Percentiles rank a stretch among this genome's conserved stretches.
These are phyloP conservation scores for Rhodeus uyekii DNA, from an alignment of 2,797 vertebrate genomes.

Conservation along the genomic window DNA sequence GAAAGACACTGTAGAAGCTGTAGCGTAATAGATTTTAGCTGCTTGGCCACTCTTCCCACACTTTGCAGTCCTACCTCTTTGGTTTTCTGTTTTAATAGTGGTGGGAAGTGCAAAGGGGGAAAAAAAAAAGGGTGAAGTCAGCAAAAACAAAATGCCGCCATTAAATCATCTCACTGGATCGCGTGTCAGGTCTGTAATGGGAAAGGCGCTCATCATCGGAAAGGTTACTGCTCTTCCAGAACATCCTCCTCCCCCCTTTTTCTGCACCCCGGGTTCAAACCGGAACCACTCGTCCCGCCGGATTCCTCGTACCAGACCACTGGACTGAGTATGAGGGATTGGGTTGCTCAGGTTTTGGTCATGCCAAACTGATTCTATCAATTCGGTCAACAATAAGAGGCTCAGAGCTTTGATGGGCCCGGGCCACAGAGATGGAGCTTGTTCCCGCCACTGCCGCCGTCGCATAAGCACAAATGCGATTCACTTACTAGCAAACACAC, in stretches of 20 bases:
- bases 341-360: slow-evolving; percentile 80
- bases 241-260: slow-evolving; percentile 62
- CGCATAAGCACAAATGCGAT: slow-evolving; percentile 71
- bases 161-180: slow-evolving; percentile 91
- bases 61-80: slow-evolving; percentile 54
- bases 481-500: slow-evolving; percentile 66
- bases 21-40: slow-evolving; percentile 78
- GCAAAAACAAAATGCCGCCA: slow-evolving; percentile 95
- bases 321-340: slow-evolving; percentile 81
- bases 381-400: slow-evolving; percentile 28
- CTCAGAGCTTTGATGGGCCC: slow-evolving; percentile 34
- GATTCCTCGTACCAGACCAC: slow-evolving; percentile 45
- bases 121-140: slow-evolving; percentile 80
- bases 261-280: slow-evolving; percentile 7
- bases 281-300: slow-evolving; percentile 39
- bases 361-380: slow-evolving; percentile 80
- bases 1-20: slow-evolving; percentile 58
- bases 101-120: slow-evolving; percentile 11
- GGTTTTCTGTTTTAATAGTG: slow-evolving; percentile 73
- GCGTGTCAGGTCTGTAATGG: slow-evolving; percentile 88
- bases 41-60: slow-evolving; percentile 79
- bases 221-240: slow-evolving; percentile 89
- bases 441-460: slow-evolving; percentile 37
- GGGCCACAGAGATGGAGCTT: slow-evolving; percentile 23
- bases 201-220: slow-evolving; percentile 84